Base-by-base conservation (phyloP, 2,888 invertebrate species). In the Andrena fulva region DNA sequence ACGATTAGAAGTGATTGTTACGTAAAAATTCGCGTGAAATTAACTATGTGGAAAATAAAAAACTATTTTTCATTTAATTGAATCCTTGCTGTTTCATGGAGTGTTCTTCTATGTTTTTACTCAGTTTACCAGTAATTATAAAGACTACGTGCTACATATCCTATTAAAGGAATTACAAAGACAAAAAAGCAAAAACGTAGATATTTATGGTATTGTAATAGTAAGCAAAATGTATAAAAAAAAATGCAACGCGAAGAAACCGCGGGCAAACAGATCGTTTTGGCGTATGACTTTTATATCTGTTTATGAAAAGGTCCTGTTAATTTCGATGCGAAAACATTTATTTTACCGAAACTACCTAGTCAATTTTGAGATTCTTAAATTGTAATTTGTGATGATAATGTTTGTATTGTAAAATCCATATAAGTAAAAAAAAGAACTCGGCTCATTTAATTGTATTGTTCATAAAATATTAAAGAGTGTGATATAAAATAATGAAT, bases 291-390 rank as follows among this genome's bases (percentile, higher is more conserved):
- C 16, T 42, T 42, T 42, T 42, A 42, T 42, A 42, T 42, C 42
- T 42, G 12, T 67, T 48, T 48, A 48, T 35, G 33, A 20, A 33
- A 24, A 24, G n/a, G 29, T 73, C 50, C 8, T 52, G 33, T 56
- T 54, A 62, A 54, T 60, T 48, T 10, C 6, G 1, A n/a, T 24
- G 12, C 42, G 12, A n/a, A 12, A 59, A 72, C 20, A 69, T 35
- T 68, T 27, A 69, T 63, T 79, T 69, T 24, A 75, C n/a, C 24
- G 52, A n/a, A 52, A 60, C 79, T 80, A 52, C 52, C 79, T 80
- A 80, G 79, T 80, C 70, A 76, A 24, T 24, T 59, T 35, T 33
- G 59, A 70, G 69, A 66, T 31, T 76, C 12, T 60, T 52, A 60
- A 48, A 63, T 48, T 64, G n/a, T 76, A 67, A 42, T 50, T 31